These are phyloP conservation scores for Bolborhynchus lineola DNA, from an alignment of 2,113 vertebrate species.

Conservation along the genomic window DNA sequence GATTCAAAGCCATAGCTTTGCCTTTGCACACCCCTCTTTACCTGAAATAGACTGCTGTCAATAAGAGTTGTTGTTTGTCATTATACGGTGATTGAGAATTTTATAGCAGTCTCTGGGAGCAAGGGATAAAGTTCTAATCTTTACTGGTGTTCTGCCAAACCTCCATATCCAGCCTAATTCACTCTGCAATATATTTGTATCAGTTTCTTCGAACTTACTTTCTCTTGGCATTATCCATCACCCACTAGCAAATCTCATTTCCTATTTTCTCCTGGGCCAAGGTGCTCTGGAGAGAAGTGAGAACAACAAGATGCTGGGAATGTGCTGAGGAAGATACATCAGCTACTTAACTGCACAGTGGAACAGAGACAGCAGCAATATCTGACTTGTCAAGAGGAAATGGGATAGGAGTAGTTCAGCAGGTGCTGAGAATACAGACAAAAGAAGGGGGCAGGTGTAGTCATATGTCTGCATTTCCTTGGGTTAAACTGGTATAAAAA, in stretches of 20 bases:
- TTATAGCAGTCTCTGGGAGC: background rate
- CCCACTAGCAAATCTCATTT: background rate
- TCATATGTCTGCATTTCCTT: background rate
- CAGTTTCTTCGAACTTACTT: background rate
- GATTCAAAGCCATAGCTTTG: background rate
- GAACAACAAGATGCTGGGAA: background rate
- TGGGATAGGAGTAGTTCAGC: background rate
- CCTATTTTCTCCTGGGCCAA: background rate
- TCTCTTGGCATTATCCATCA: background rate
- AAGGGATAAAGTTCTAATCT: background rate
- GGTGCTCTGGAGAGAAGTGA: background rate
- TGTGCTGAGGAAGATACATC: background rate
- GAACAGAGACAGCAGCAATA: background rate
- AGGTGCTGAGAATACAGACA: background rate
- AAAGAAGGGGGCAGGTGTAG: background rate
- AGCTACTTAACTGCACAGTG: background rate
- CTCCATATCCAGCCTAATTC: background rate
- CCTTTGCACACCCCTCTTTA: background rate
- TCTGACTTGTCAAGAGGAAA: background rate
- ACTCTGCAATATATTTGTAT: background rate
- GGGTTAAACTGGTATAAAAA: background rate
- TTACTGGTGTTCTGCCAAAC: background rate
- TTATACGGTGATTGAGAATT: background rate
- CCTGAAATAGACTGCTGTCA: background rate
- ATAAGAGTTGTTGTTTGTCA: background rate